A percentile compares a stretch with the other conserved stretches of the same genome.
Conservation (phyloP, 30 jellyfish, hydroid and myxozoan genomes). For the Cassiopea xamachana region DNA sequence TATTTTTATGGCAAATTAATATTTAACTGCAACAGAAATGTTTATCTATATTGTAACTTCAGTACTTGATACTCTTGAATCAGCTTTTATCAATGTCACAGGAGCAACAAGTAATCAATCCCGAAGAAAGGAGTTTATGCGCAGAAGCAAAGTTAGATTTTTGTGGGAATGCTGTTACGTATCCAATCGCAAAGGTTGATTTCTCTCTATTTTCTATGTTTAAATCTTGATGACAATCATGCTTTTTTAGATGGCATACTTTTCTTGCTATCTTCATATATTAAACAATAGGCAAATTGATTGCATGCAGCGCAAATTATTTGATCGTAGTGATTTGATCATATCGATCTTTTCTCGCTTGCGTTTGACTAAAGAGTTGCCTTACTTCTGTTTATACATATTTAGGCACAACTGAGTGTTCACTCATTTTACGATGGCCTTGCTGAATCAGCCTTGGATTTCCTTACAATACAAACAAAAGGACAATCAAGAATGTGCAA, state of each 20-base stretch:
- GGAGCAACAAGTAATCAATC: neutral
- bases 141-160: slow-evolving; percentile 29
- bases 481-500: slow-evolving; percentile 36
- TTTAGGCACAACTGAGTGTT: slow-evolving; percentile 47
- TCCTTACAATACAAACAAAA: slow-evolving; percentile 17
- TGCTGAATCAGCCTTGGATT: slow-evolving; percentile 42
- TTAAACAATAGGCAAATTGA: no score
- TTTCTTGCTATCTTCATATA: no score
- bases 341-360: no score
- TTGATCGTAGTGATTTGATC: no score
- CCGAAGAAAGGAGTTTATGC: neutral
- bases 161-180: slow-evolving; percentile 53
- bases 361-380: no score
- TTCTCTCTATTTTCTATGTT: neutral
- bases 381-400: neutral
- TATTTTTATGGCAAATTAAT: no score
- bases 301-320: no score
- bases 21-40: no score
- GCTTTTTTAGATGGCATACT: no score
- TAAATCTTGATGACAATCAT: no score
- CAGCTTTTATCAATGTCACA: neutral
- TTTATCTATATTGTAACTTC: no score
- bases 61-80: no score
- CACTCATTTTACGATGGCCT: slow-evolving; percentile 61
- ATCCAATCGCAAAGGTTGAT: slow-evolving; percentile 60